These are phyloP conservation scores for Drosophila gunungcola DNA, from an alignment of 1,140 invertebrate species.

Conservation along the genomic window DNA sequence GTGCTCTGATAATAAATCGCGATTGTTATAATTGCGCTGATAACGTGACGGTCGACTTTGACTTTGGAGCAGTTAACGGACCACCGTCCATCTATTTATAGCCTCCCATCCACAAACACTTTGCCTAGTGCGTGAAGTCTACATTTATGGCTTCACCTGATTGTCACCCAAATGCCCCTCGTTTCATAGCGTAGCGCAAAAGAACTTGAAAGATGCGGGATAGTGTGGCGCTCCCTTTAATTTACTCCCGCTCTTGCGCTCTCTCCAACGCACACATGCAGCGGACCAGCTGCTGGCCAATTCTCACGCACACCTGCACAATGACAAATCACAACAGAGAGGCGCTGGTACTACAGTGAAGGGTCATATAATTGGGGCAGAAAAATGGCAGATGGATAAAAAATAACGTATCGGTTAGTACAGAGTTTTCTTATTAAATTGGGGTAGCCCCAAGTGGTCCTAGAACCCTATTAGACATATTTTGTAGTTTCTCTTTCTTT, in stretches of 20 bases:
- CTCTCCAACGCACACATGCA: slow-evolving; percentile 20
- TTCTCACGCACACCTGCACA: slow-evolving; percentile 34
- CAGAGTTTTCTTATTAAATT: too few relatives aligned
- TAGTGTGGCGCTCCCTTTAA: slow-evolving; percentile 34
- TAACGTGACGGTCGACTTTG: slow-evolving; percentile 49
- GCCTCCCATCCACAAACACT: not conserved
- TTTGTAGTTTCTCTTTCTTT: too few relatives aligned
- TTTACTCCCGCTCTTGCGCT: not conserved
- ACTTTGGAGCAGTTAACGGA: slow-evolving; percentile 37
- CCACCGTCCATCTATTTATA: slow-evolving; percentile 48
- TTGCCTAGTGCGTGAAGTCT: slow-evolving; percentile 16
- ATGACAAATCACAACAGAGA: slow-evolving; percentile 42
- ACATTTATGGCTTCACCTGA: slow-evolving; percentile 14
- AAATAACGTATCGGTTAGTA: too few relatives aligned
- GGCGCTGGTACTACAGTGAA: slow-evolving; percentile 12
- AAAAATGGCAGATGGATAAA: too few relatives aligned
- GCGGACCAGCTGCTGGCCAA: slow-evolving; percentile 27
- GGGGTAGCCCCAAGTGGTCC: too few relatives aligned
- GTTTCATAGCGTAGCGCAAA: slow-evolving; percentile 44
- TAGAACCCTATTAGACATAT: too few relatives aligned
- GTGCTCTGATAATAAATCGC: slow-evolving; percentile 77
- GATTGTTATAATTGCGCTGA: slow-evolving; percentile 67
- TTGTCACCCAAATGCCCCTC: slow-evolving; percentile 45
- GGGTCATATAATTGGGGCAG: not conserved
- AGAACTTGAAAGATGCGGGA: slow-evolving; percentile 24